Conservation (phyloP, 2,888 invertebrate species). For the Sylvicola cinctus region DNA sequence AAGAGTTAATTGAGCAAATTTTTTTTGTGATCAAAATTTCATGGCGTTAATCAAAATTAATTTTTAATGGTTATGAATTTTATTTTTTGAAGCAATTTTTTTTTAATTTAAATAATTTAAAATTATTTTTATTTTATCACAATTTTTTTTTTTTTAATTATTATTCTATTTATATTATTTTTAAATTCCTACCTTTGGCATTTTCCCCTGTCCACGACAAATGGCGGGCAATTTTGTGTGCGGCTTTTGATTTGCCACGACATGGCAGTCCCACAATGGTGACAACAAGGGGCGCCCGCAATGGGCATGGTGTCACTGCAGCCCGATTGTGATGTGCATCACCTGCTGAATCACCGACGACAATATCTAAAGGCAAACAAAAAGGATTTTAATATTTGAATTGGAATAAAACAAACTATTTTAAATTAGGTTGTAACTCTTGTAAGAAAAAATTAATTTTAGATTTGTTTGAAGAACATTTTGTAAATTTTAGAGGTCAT, state of each 20-base stretch:
- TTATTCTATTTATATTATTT: too few species aligned
- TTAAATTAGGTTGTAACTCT: too few species aligned
- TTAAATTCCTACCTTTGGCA: slow-evolving; percentile 41
- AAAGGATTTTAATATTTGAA: too few species aligned
- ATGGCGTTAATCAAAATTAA: not conserved
- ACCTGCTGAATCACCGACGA: too few species aligned
- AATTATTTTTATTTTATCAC: not conserved
- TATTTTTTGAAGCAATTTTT: slow-evolving; percentile 1
- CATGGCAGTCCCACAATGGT: slow-evolving; percentile 82
- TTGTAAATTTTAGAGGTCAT: too few species aligned
- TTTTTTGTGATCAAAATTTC: too few species aligned
- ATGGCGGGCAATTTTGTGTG: slow-evolving; percentile 67
- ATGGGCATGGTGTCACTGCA: slow-evolving; percentile 19
- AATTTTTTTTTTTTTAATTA: too few species aligned
- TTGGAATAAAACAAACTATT: too few species aligned
- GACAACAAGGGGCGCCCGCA: slow-evolving; percentile 51
- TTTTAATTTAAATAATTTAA: slow-evolving; percentile 2
- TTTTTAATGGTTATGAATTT: slow-evolving; percentile 4
- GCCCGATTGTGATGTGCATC: too few species aligned
- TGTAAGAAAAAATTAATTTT: too few species aligned
- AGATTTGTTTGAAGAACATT: too few species aligned
- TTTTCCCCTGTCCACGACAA: slow-evolving; percentile 81
- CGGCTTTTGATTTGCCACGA: slow-evolving; percentile 79
- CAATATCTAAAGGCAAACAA: too few species aligned
- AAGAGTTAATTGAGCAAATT: not conserved